A percentile compares a stretch with the other conserved stretches of the same genome.
Conservation (phyloP, 2,888 invertebrate species). For the Drosophila atripex region DNA sequence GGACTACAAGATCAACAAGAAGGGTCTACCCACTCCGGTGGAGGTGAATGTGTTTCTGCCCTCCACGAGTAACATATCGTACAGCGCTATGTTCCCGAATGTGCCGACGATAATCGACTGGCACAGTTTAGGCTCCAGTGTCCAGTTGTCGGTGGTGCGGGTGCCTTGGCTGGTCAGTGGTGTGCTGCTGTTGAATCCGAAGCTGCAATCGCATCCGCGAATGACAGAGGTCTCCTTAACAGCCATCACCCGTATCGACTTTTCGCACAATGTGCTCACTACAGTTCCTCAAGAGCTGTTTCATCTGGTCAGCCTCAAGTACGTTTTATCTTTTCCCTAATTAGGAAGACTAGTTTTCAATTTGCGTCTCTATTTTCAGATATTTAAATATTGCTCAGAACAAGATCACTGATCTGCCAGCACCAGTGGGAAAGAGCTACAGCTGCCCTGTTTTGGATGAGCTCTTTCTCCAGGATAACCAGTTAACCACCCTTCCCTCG, state of each 20-base stretch:
- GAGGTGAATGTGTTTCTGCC: slow-evolving; percentile 83
- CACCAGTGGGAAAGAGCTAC: slow-evolving; percentile 84
- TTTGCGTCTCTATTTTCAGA: slow-evolving; percentile 71
- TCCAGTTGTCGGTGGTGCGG: slow-evolving; percentile 88
- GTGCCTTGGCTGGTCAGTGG: slow-evolving; percentile 94
- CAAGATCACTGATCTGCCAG: slow-evolving; percentile 91
- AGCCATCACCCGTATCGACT: slow-evolving; percentile 96
- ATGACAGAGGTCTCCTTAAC: slow-evolving; percentile 90
- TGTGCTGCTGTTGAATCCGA: slow-evolving; percentile 92
- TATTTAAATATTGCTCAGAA: slow-evolving; percentile 95
- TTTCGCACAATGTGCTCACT: slow-evolving; percentile 94
- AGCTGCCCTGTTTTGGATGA: slow-evolving; percentile 93
- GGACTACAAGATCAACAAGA: slow-evolving; percentile 96
- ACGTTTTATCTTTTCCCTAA: slow-evolving; percentile 38
- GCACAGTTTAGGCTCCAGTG: slow-evolving; percentile 89
- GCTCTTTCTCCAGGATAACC: slow-evolving; percentile 95
- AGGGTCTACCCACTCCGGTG: slow-evolving; percentile 87
- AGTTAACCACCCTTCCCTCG: slow-evolving; percentile 91
- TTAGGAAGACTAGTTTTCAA: background rate
- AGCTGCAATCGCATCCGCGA: slow-evolving; percentile 89
- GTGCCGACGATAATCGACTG: slow-evolving; percentile 95
- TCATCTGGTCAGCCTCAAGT: slow-evolving; percentile 91
- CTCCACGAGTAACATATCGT: slow-evolving; percentile 88
- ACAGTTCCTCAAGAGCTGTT: slow-evolving; percentile 93
- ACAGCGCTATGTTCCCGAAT: slow-evolving; percentile 92